Conservation (phyloP, 2,888 invertebrate species). For the Coleophora deauratella region DNA sequence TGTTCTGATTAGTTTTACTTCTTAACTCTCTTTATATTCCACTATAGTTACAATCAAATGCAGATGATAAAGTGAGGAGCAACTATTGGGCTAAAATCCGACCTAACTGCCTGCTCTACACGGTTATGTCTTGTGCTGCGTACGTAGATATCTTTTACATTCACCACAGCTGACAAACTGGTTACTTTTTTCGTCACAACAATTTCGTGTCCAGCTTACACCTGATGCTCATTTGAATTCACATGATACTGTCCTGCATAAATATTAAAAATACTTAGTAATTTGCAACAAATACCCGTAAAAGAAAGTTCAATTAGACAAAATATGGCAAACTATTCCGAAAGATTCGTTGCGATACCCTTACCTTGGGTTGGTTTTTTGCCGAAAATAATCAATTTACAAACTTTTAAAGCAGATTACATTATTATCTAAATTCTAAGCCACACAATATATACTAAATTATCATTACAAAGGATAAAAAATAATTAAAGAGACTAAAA, state of each 20-base stretch:
- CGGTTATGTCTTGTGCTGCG: constrained; percentile 14
- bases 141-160: constrained; percentile 30
- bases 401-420: constrained; percentile 32
- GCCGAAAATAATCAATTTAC: constrained; percentile 34
- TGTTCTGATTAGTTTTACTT: too few relatives aligned
- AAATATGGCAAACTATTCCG: constrained; percentile 65
- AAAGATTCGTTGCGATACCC: constrained; percentile 40
- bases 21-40: too few relatives aligned
- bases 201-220: constrained; percentile 16
- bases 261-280: constrained; percentile 21
- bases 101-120: too few relatives aligned
- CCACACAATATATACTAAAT: constrained; percentile 23
- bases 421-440: constrained; percentile 31
- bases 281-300: constrained; percentile 24
- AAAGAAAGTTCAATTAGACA: constrained; percentile 52
- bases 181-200: constrained; percentile 35
- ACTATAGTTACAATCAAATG: too few relatives aligned
- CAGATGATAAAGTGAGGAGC: too few relatives aligned
- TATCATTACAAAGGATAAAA: constrained; percentile 26
- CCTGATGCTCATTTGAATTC: constrained; percentile 10
- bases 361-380: constrained; percentile 47
- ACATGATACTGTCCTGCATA: constrained; percentile 19
- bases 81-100: too few relatives aligned
- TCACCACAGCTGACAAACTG: constrained; percentile 38
- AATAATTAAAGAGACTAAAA: constrained; percentile 41